Conservation (phyloP, 1,140 invertebrate species). For the Stegodyphus dumicola region DNA sequence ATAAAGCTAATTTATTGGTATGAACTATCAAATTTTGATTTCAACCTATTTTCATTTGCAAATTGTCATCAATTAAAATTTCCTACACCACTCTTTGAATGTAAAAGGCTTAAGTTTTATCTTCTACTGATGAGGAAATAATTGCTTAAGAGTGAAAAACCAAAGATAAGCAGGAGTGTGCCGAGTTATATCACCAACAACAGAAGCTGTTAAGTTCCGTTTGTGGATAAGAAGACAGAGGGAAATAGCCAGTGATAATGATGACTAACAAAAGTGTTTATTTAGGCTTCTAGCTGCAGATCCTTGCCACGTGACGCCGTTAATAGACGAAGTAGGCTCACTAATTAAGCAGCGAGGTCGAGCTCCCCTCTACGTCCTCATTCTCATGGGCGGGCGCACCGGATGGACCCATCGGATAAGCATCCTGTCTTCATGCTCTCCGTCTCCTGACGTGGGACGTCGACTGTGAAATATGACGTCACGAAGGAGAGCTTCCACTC, state of each 20-base stretch:
- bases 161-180: slow-evolving; percentile 17
- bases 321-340: neutral
- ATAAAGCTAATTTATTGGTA: too few species aligned
- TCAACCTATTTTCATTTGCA: too few species aligned
- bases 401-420: slow-evolving; percentile 46
- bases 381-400: slow-evolving; percentile 49
- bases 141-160: neutral
- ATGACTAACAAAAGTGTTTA: slow-evolving; percentile 53
- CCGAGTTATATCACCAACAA: slow-evolving; percentile 2
- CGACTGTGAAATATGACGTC: slow-evolving; percentile 49
- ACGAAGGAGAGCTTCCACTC: neutral
- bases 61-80: too few species aligned
- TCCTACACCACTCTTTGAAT: too few species aligned
- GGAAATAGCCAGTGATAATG: slow-evolving; percentile 42
- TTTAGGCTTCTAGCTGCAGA: slow-evolving; percentile 8
- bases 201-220: slow-evolving; percentile 34
- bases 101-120: too few species aligned
- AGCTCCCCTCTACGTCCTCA: slow-evolving; percentile 4
- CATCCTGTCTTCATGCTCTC: slow-evolving; percentile 51
- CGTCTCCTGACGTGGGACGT: slow-evolving; percentile 5
- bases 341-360: slow-evolving; percentile 49
- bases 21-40: too few species aligned
- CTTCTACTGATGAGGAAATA: too few species aligned
- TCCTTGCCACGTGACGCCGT: neutral
- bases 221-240: slow-evolving; percentile 1